Conservation (phyloP, 2,888 invertebrate genomes). For the Hydropsyche betteni region DNA sequence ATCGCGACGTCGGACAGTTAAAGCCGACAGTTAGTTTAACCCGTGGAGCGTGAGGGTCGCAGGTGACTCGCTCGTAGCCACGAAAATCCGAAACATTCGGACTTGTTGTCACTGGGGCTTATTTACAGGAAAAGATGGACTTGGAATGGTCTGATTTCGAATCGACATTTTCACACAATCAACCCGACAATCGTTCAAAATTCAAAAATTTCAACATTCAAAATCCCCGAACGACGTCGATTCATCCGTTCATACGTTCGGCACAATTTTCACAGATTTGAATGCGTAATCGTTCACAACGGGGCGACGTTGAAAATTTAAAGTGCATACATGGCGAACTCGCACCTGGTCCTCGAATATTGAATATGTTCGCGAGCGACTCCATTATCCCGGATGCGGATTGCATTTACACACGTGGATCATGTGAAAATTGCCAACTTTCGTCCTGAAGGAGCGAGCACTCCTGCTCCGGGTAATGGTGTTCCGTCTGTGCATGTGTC, state of each 20-base stretch:
- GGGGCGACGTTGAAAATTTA: conserved; percentile 2
- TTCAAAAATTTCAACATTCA: too few relatives aligned
- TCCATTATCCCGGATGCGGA: conserved; percentile 47
- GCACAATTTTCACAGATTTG: too few relatives aligned
- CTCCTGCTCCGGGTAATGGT: too few relatives aligned
- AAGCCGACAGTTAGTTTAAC: conserved; percentile 5
- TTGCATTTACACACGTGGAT: conserved; percentile 43
- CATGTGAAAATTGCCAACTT: conserved; percentile 3
- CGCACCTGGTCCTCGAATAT: conserved; percentile 25
- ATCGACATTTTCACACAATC: too few relatives aligned
- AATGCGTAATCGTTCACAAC: conserved; percentile 5
- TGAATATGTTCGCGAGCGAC: conserved; percentile 37
- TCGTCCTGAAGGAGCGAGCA: background rate
- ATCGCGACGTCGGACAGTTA: background rate
- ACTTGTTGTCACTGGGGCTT: too few relatives aligned
- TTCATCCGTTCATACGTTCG: too few relatives aligned
- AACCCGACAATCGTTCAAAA: too few relatives aligned
- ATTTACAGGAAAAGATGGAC: too few relatives aligned
- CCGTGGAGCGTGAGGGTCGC: background rate
- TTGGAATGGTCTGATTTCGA: too few relatives aligned
- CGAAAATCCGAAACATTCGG: too few relatives aligned
- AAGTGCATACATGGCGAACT: background rate
- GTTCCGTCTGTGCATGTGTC: too few relatives aligned
- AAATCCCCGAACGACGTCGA: too few relatives aligned
- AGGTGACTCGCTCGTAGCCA: background rate